Percentiles rank a stretch among this genome's conserved stretches.
These are phyloP conservation scores for Drosophila pachea DNA, from an alignment of 1,140 invertebrate species.

Conservation along the genomic window DNA sequence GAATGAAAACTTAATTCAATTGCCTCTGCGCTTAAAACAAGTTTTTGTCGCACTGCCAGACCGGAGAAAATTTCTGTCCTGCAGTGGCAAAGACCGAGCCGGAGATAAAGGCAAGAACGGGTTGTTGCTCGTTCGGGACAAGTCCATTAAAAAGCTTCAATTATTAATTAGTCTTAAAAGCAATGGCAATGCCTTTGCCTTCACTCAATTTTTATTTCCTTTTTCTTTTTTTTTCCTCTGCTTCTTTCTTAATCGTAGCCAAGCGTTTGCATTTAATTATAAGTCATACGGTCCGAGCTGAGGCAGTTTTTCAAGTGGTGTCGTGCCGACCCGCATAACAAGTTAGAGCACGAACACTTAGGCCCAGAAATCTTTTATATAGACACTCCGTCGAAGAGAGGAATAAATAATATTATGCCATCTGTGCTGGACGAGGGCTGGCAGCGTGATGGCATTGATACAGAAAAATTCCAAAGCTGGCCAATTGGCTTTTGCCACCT, in stretches of 20 bases:
- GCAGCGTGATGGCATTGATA: slow-evolving; percentile 49
- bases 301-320: slow-evolving; percentile 3
- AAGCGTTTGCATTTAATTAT: slow-evolving; percentile 73
- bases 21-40: slow-evolving; percentile 67
- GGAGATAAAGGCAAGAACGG: slow-evolving; percentile 18
- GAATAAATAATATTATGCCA: slow-evolving; percentile 29
- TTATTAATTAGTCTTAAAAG: slow-evolving; percentile 75
- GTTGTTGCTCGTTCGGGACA: slow-evolving; percentile 37
- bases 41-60: slow-evolving; percentile 42
- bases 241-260: slow-evolving; percentile 57
- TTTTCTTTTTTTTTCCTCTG: slow-evolving; percentile 36
- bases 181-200: slow-evolving; percentile 54
- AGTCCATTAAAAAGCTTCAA: slow-evolving; percentile 74
- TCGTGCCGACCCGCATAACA: slow-evolving; percentile 13
- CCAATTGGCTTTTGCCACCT: slow-evolving; percentile 74
- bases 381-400: neutral
- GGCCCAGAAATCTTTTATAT: neutral
- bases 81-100: neutral
- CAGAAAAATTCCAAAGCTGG: slow-evolving; percentile 60
- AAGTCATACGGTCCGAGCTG: slow-evolving; percentile 28
- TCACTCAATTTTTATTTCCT: no score
- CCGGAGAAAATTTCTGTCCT: slow-evolving; percentile 8
- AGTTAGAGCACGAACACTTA: neutral
- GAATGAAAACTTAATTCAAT: slow-evolving; percentile 68
- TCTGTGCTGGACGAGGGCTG: neutral